phyloP scores from a whole-genome alignment of 2,113 vertebrate genomes.

The Lampris megalopsis region DNA sequence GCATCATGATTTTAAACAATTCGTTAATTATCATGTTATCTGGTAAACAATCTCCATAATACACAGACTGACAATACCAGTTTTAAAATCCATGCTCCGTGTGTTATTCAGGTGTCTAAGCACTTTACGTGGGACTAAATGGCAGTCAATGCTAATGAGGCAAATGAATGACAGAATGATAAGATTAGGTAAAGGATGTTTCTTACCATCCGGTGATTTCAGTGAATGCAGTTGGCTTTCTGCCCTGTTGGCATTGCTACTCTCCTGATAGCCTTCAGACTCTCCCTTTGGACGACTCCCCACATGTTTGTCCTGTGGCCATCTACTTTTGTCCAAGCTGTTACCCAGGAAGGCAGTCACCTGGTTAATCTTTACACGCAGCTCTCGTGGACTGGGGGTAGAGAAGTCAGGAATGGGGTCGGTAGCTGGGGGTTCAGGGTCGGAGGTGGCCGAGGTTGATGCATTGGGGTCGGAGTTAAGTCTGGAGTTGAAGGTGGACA shows the following conservation, averaged over 20 bases:
- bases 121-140: background rate
- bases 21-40: background rate
- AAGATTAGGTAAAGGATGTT: background rate
- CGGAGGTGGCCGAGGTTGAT: conserved; percentile 30
- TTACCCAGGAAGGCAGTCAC: conserved; percentile 69
- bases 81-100: background rate
- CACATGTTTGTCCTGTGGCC: background rate
- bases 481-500: conserved; percentile 6
- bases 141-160: background rate
- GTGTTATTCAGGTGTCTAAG: background rate
- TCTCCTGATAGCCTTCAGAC: conserved; percentile 26
- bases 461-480: conserved; percentile 39
- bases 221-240: conserved; percentile 16
- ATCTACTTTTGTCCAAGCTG: conserved; percentile 42
- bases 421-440: conserved; percentile 1
- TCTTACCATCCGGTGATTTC: conserved; percentile 63
- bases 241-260: conserved; percentile 11
- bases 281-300: conserved; percentile 9
- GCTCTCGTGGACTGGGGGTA: conserved; percentile 65
- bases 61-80: background rate
- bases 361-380: conserved; percentile 77
- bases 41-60: background rate
- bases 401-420: conserved; percentile 27
- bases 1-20: too few species aligned
- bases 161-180: background rate